These are phyloP conservation scores for Acestrorhynchus altus DNA, from an alignment of 2,797 vertebrate species.

Conservation along the genomic window DNA sequence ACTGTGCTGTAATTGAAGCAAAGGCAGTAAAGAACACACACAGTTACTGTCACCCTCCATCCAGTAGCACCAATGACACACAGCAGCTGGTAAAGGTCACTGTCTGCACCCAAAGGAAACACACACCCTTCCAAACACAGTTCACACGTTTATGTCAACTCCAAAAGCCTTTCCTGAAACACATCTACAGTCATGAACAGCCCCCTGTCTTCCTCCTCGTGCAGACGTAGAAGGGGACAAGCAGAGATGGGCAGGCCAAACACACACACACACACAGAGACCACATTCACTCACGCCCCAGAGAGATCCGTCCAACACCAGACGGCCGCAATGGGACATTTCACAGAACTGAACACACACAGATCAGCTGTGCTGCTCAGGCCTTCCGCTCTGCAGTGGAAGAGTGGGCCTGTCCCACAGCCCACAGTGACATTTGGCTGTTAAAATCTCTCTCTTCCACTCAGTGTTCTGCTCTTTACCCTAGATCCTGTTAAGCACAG, in stretches of 20 bases:
- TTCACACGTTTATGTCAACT: conserved; percentile 31
- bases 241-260: conserved; percentile 31
- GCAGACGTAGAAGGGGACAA: conserved; percentile 36
- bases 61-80: conserved; percentile 60
- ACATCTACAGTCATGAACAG: conserved; percentile 43
- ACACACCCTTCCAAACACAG: conserved; percentile 8
- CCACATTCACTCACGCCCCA: conserved; percentile 67
- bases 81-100: conserved; percentile 75
- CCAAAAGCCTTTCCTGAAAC: conserved; percentile 33
- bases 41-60: conserved; percentile 39
- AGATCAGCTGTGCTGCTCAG: conserved; percentile 65
- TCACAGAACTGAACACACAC: conserved; percentile 72
- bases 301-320: conserved; percentile 64
- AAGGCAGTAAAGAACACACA: conserved; percentile 31
- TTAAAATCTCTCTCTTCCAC: conserved; percentile 62
- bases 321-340: conserved; percentile 70
- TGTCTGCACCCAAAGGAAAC: conserved; percentile 46
- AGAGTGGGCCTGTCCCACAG: conserved; percentile 71
- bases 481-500: conserved; percentile 53
- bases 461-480: conserved; percentile 53
- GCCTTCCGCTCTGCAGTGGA: conserved; percentile 60
- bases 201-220: conserved; percentile 16
- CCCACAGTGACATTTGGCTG: conserved; percentile 63
- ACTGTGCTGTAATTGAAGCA: conserved; percentile 54
- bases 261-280: conserved; percentile 27